Conservation (phyloP, 2,797 vertebrate species). For the Lycodopsis pacificus region DNA sequence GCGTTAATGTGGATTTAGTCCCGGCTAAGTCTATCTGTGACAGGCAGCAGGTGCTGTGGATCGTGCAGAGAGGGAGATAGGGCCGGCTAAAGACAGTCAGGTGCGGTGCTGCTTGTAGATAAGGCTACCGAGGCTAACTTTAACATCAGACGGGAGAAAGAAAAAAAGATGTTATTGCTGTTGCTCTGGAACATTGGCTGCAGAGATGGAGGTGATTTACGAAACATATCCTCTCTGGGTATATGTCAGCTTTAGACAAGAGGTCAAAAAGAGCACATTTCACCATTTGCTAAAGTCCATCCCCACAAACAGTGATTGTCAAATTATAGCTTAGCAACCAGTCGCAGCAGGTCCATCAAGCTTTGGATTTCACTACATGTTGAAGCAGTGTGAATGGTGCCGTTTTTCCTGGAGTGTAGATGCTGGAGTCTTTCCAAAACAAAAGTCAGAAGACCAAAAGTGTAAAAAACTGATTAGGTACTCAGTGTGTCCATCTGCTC, state of each 20-base stretch:
- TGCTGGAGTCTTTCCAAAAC: conserved; percentile 1
- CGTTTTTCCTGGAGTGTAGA: background rate
- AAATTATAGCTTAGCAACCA: conserved; percentile 32
- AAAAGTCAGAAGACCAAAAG: background rate
- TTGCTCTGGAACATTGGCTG: conserved; percentile 47
- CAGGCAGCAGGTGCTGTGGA: conserved; percentile 74
- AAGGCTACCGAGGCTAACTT: conserved; percentile 66
- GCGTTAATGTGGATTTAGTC: conserved; percentile 60
- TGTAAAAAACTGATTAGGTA: background rate
- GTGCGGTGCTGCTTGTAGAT: conserved; percentile 71
- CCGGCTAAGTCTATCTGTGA: conserved; percentile 73
- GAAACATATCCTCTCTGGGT: conserved; percentile 39
- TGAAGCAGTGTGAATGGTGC: background rate
- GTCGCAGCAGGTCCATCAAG: conserved; percentile 10
- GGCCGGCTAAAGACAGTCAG: conserved; percentile 62
- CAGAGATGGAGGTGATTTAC: conserved; percentile 55
- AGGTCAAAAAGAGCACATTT: conserved; percentile 37
- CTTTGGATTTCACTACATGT: conserved; percentile 22
- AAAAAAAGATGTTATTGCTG: conserved; percentile 52
- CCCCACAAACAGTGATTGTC: conserved; percentile 25
- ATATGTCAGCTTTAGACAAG: conserved; percentile 37
- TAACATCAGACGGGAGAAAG: conserved; percentile 61
- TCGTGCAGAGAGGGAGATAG: conserved; percentile 67
- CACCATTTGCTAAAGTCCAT: conserved; percentile 40
- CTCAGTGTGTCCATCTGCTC: background rate